Evolutionary conservation across 2,888 invertebrate genomes (phyloP), one percentile per base, ranked within the genome.

Genomic region (Papilio elwesi): DNA sequence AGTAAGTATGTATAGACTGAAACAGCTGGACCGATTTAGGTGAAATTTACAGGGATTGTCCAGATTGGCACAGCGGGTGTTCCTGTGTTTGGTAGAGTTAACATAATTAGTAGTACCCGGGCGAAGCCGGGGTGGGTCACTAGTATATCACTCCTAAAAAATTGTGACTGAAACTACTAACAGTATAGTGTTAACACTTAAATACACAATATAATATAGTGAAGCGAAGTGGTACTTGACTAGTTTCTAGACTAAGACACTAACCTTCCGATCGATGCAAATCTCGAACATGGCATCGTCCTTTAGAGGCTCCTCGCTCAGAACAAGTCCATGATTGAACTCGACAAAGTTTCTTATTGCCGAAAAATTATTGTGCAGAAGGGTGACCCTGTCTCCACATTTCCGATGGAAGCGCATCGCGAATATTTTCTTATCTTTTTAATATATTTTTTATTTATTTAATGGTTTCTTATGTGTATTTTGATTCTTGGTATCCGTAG

Each of bases 241-340:
- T 55, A 59, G 6, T 4, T 38, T 51, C 10, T 52, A 36, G 12
- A 36, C 9, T 49, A 4, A 4, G 26, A 26, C 26, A 74, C 88
- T 83, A 91, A 98, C 98, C 96, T 98, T 98, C 92, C 96, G 96
- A 85, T 98, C 98, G 83, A 98, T 97, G 82, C 96, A 95, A 76
- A 98, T 96, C 95, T 98, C 97, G 87, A 98, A 98, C 72, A 97
- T 90, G 76, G 96, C 95, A 93, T 98, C 97, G 87, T 97, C 97
- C 75, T 94, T 92, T 47, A 98, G 91, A 6, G 98, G 97, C 79
- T 97, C 96, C 7, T 96, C 95, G 82, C 97, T 97, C 78, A 98
- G 95, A 43, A 98, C 97, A 77, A 98, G 90, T n/a, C 98, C 98
- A 92, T 97, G 96, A 89, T 98, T 97, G 85, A 97, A 98, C 85